A percentile compares a stretch with the other conserved stretches of the same genome.
Evolutionary conservation across 53 echinoderm and acorn worm genomes (phyloP).

Genomic region (Astropecten irregularis): DNA sequence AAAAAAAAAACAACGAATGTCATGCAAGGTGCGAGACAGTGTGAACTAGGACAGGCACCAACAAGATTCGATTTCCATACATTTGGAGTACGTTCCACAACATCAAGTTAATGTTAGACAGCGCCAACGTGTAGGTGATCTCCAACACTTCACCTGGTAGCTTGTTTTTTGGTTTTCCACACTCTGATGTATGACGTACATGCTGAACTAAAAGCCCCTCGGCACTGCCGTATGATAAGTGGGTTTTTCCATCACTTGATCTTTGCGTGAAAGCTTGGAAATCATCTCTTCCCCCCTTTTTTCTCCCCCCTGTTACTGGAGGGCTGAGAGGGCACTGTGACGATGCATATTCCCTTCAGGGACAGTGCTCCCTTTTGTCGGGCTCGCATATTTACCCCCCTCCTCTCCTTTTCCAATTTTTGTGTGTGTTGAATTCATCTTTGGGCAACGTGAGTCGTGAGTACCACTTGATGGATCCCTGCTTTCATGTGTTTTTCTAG

Average conservation of each 20-base stretch:
- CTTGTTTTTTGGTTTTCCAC: slow-evolving; percentile 1
- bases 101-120: too few species aligned
- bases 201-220: slow-evolving; percentile 51
- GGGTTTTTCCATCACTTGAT: slow-evolving; percentile 53
- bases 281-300: slow-evolving; percentile 28
- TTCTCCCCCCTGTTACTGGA: too few species aligned
- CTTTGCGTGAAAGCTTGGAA: slow-evolving; percentile 52
- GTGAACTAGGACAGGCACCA: not conserved
- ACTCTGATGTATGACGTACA: not conserved
- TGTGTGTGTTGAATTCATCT: too few species aligned
- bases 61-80: slow-evolving; percentile 5
- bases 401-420: not conserved
- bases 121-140: too few species aligned
- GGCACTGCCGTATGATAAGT: slow-evolving; percentile 41
- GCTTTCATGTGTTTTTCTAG: slow-evolving; percentile 34
- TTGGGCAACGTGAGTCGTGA: not conserved
- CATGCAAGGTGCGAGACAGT: not conserved
- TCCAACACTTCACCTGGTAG: too few species aligned
- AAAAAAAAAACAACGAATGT: too few species aligned
- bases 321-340: slow-evolving; percentile 6
- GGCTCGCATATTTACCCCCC: not conserved
- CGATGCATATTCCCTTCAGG: slow-evolving; percentile 37
- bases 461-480: slow-evolving; percentile 25
- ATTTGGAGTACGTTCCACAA: not conserved
- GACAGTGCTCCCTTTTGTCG: not conserved